Percentiles rank a stretch among this genome's conserved stretches.
Conservation (phyloP, 2,888 invertebrate genomes). For the Dioctria rufipes region DNA sequence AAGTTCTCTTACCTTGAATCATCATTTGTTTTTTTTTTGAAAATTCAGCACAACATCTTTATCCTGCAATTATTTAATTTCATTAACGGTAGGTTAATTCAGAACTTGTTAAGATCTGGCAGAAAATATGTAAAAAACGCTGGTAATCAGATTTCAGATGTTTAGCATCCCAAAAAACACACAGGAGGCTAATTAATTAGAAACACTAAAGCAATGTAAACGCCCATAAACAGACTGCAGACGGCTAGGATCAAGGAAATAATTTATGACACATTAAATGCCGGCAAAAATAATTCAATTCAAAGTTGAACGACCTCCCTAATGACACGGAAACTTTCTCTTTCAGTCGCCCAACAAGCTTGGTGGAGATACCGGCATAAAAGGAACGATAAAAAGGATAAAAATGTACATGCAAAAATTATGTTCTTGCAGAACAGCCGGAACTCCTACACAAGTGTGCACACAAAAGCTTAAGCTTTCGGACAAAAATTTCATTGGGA, state of each 20-base stretch:
- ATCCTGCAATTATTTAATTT: too few relatives aligned
- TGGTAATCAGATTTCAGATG: too few relatives aligned
- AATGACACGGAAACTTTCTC: constrained; percentile 55
- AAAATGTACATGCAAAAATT: constrained; percentile 48
- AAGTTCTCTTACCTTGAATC: too few relatives aligned
- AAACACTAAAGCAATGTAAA: constrained; percentile 25
- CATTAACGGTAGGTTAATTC: too few relatives aligned
- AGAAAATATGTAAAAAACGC: too few relatives aligned
- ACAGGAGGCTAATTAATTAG: constrained; percentile 36
- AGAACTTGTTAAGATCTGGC: too few relatives aligned
- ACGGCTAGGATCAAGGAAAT: constrained; percentile 44
- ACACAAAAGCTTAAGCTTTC: constrained; percentile 46
- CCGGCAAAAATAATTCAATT: constrained; percentile 48
- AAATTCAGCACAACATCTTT: too few relatives aligned
- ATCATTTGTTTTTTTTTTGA: too few relatives aligned
- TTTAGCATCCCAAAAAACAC: neutral
- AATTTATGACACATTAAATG: constrained; percentile 35
- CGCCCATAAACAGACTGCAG: constrained; percentile 18
- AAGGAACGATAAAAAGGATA: constrained; percentile 48
- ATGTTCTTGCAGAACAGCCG: constrained; percentile 40
- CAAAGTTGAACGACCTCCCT: constrained; percentile 49
- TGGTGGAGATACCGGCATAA: constrained; percentile 19
- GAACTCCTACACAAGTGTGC: constrained; percentile 13
- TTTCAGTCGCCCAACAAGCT: constrained; percentile 26
- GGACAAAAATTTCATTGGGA: constrained; percentile 46